Percentiles rank a stretch among this genome's conserved stretches.
Conservation (phyloP, 2,113 vertebrate species). For the Syngnathus floridae region DNA sequence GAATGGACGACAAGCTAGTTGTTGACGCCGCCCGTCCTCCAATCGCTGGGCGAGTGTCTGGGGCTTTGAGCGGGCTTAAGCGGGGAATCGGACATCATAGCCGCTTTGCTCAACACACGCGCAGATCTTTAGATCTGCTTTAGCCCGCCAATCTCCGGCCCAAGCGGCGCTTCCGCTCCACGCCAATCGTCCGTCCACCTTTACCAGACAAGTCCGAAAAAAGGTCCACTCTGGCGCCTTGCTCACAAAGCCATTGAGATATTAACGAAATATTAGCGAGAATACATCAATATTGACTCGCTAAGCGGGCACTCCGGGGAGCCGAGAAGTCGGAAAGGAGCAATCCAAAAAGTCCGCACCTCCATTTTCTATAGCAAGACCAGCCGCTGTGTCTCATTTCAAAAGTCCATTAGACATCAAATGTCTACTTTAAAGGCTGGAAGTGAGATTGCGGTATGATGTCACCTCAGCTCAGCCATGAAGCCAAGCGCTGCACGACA, state of each 20-base stretch:
- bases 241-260: no score
- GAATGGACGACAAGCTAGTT: background rate
- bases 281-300: no score
- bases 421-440: background rate
- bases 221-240: no score
- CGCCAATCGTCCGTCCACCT: background rate
- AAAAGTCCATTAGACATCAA: background rate
- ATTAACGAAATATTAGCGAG: no score
- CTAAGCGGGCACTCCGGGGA: no score
- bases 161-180: background rate
- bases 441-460: background rate
- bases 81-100: background rate
- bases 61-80: background rate
- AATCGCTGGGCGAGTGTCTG: constrained; percentile 4
- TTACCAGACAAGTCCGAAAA: no score
- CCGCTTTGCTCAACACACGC: background rate
- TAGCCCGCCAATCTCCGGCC: background rate
- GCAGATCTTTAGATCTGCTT: background rate
- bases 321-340: no score
- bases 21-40: constrained; percentile 24
- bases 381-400: background rate
- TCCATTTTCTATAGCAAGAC: background rate
- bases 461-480: background rate
- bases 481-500: background rate
- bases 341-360: no score